Evolutionary conservation across 2,113 vertebrate genomes (phyloP).

Genomic region (Brachypteracias leptosomus): DNA sequence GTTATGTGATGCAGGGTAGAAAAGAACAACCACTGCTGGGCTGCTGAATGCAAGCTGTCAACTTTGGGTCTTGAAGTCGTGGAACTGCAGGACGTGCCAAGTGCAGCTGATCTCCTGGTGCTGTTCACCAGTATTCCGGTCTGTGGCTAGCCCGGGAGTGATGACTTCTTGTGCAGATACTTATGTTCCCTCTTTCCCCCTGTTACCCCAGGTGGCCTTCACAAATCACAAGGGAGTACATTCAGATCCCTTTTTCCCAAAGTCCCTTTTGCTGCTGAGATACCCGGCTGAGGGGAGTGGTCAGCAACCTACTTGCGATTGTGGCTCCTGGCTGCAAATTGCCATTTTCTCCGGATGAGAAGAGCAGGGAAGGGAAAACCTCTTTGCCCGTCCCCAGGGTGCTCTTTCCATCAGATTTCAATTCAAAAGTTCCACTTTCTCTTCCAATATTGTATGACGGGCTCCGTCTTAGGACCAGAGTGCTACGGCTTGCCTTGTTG

Average conservation of each 20-base stretch:
- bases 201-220: background rate
- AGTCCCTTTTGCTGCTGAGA: background rate
- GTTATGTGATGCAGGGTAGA: rapidly evolving
- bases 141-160: rapidly evolving
- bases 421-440: background rate
- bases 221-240: background rate
- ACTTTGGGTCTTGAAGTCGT: rapidly evolving
- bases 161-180: background rate
- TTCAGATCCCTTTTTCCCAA: background rate
- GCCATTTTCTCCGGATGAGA: background rate
- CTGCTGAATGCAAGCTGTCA: background rate
- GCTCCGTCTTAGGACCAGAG: background rate
- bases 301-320: background rate
- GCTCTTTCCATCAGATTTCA: background rate
- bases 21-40: rapidly evolving
- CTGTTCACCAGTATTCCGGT: background rate
- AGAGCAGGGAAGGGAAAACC: rapidly evolving
- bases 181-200: background rate
- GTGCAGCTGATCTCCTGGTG: background rate
- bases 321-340: background rate
- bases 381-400: background rate
- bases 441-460: background rate
- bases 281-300: background rate
- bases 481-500: background rate
- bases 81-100: background rate